Evolutionary conservation across 2,888 invertebrate species (phyloP).

Genomic region (Nymphalis polychloros): DNA sequence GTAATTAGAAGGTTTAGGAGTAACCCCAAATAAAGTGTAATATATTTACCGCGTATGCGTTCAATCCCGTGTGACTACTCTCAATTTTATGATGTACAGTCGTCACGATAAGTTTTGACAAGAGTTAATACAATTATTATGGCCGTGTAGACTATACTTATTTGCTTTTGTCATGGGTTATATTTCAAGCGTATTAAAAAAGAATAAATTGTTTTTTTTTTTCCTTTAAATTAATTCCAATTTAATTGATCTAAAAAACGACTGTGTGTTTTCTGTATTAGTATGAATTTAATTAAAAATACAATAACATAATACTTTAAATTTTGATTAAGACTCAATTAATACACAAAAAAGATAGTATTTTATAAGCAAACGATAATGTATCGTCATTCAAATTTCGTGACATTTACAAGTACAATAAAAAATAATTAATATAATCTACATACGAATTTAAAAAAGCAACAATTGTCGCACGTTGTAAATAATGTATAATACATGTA

Average conservation of each 20-base stretch:
- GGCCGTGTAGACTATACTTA: not conserved
- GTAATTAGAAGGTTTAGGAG: constrained; percentile 28
- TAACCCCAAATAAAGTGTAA: constrained; percentile 26
- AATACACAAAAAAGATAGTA: not conserved
- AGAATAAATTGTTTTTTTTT: too few relatives aligned
- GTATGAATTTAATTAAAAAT: too few relatives aligned
- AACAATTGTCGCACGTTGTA: too few relatives aligned
- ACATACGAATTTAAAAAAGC: not conserved
- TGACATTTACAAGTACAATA: too few relatives aligned
- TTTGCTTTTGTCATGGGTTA: too few relatives aligned
- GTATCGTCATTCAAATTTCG: not conserved
- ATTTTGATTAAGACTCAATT: not conserved
- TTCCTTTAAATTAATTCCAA: too few relatives aligned
- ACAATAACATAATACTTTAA: not conserved
- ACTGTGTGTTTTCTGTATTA: too few relatives aligned
- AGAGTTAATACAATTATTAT: not conserved
- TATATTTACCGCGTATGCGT: constrained; percentile 13
- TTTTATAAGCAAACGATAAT: not conserved
- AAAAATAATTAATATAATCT: too few relatives aligned
- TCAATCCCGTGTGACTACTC: constrained; percentile 14
- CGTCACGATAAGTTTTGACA: constrained; percentile 5
- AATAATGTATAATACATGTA: not conserved
- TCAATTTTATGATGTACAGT: constrained; percentile 17
- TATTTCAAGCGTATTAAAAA: too few relatives aligned
- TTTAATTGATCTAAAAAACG: too few relatives aligned